Conservation (phyloP, 2,113 vertebrate genomes). For the Coryphaenoides rupestris region DNA sequence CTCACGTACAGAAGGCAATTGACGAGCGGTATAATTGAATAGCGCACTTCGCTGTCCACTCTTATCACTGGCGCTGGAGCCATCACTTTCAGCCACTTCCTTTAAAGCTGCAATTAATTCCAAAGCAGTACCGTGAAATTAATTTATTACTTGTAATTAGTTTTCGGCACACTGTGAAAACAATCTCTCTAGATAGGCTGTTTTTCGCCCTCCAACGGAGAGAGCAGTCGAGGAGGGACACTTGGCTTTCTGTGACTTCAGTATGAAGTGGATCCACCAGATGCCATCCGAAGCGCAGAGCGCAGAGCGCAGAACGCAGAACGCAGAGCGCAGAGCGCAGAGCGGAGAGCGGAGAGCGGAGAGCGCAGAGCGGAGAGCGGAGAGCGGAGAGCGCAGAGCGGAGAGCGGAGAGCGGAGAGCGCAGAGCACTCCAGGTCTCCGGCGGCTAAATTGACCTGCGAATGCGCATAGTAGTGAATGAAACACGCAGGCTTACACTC, state of each 20-base stretch:
- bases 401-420: no score
- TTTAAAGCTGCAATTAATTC: conserved; percentile 70
- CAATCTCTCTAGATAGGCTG: conserved; percentile 58
- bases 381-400: no score
- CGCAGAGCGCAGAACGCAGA: no score
- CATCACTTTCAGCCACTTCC: conserved; percentile 57
- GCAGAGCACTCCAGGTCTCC: no score
- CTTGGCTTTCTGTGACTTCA: conserved; percentile 43
- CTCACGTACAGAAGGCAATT: conserved; percentile 26
- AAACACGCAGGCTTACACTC: neutral
- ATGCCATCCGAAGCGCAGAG: conserved; percentile 8
- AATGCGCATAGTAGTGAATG: conserved; percentile 16
- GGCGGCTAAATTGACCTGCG: no score
- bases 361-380: no score
- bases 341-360: no score
- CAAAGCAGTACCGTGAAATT: conserved; percentile 71
- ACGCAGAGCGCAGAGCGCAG: no score
- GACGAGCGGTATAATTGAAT: conserved; percentile 54
- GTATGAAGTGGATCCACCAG: conserved; percentile 31
- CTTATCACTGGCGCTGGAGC: conserved; percentile 58
- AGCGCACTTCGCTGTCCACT: conserved; percentile 48
- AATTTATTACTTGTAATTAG: conserved; percentile 74
- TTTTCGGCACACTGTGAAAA: conserved; percentile 69
- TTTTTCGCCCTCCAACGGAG: conserved; percentile 43
- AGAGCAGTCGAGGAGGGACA: conserved; percentile 44